Conservation (phyloP, 30 jellyfish, hydroid and myxozoan species). For the Chrysaora quinquecirrha region DNA sequence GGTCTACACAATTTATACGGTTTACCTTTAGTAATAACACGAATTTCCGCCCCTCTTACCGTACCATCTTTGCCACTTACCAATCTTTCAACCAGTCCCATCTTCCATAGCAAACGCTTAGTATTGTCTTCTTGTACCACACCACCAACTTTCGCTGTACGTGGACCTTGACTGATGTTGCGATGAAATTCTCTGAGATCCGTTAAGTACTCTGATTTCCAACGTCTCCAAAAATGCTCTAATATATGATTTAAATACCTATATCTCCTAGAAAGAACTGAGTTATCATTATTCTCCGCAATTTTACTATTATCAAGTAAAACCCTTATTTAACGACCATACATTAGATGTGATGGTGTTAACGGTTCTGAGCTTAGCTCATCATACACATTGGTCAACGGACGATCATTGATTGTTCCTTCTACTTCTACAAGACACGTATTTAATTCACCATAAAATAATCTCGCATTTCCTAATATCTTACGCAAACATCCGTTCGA, state of each 20-base stretch:
- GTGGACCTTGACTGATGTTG: not conserved
- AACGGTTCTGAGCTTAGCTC: constrained; percentile 23
- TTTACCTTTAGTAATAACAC: too few species aligned
- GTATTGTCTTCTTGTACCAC: constrained; percentile 38
- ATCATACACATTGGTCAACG: constrained; percentile 25
- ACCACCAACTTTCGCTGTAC: too few species aligned
- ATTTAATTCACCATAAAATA: constrained; percentile 13
- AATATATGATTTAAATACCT: too few species aligned
- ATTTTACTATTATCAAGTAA: constrained; percentile 20
- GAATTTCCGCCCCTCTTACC: too few species aligned
- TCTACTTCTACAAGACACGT: constrained; percentile 46
- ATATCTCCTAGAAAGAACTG: too few species aligned
- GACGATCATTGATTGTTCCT: constrained; percentile 28
- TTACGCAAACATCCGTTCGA: constrained; percentile 38
- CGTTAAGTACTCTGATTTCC: too few species aligned
- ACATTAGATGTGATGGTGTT: constrained; percentile 51
- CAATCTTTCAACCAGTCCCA: too few species aligned
- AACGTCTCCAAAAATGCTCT: constrained; percentile 15
- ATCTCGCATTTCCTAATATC: constrained; percentile 4
- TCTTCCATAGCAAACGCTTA: constrained; percentile 30
- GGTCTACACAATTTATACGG: too few species aligned
- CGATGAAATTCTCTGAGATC: constrained; percentile 16
- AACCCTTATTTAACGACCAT: constrained; percentile 15
- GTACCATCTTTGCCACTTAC: too few species aligned
- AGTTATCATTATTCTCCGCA: constrained; percentile 3